Evolutionary conservation across 2,888 invertebrate genomes (phyloP).

Genomic region (Drosophila bunnanda): DNA sequence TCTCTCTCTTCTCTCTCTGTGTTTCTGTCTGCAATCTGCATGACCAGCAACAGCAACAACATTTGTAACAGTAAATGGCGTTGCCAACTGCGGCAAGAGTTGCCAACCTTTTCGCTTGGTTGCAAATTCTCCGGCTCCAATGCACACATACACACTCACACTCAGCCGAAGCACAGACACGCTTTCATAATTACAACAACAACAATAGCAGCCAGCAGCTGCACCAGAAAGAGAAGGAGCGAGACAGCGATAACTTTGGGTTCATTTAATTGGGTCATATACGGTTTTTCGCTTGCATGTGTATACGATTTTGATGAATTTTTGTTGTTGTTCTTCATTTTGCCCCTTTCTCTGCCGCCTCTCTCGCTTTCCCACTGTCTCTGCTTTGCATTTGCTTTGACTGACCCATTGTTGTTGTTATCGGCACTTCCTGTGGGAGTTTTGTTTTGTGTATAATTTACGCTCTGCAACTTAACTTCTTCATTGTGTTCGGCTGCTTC

Average conservation of each 20-base stretch:
- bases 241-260: constrained; percentile 48
- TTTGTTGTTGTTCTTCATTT: constrained; percentile 30
- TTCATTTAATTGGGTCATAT: constrained; percentile 82
- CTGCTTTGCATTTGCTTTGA: constrained; percentile 19
- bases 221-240: constrained; percentile 11
- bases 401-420: constrained; percentile 57
- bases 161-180: constrained; percentile 23
- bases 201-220: constrained; percentile 22
- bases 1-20: constrained; percentile 43
- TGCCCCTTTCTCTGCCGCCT: constrained; percentile 1
- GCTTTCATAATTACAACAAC: constrained; percentile 76
- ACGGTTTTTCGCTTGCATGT: constrained; percentile 68
- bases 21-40: constrained; percentile 70
- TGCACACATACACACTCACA: constrained; percentile 62
- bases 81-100: constrained; percentile 62
- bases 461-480: constrained; percentile 62
- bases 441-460: constrained; percentile 63
- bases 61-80: constrained; percentile 45
- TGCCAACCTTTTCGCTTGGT: constrained; percentile 79
- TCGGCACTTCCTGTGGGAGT: constrained; percentile 79
- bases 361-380: constrained; percentile 3
- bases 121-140: constrained; percentile 75
- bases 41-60: constrained; percentile 55
- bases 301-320: constrained; percentile 52
- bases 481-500: constrained; percentile 2